A percentile compares a stretch with the other conserved stretches of the same genome.
These are phyloP conservation scores for Pachycephus smyrnensis DNA, from an alignment of 2,888 invertebrate species.

Conservation along the genomic window DNA sequence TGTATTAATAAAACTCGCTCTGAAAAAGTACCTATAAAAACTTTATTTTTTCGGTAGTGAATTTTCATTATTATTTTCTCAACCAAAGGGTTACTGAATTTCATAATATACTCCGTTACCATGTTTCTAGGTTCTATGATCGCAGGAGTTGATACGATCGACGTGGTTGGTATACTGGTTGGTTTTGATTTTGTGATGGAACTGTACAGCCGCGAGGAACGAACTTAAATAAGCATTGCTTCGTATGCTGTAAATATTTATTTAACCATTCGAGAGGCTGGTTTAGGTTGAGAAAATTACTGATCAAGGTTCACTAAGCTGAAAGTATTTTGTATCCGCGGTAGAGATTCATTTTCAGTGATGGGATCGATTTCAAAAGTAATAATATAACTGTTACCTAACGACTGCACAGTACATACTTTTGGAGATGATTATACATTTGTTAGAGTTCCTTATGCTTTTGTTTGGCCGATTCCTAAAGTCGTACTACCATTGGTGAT, in stretches of 20 bases:
- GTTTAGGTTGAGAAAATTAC: neutral
- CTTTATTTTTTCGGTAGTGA: no score
- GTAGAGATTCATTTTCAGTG: neutral
- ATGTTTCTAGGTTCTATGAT: neutral
- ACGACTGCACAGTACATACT: neutral
- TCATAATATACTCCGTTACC: neutral
- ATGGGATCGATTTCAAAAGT: neutral
- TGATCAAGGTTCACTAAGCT: neutral
- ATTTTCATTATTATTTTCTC: no score
- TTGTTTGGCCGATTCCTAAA: neutral
- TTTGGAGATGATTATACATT: neutral
- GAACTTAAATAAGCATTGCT: neutral
- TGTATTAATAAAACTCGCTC: neutral
- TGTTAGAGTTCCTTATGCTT: no score
- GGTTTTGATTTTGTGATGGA: neutral
- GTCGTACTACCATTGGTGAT: neutral
- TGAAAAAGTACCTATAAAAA: neutral
- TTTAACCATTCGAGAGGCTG: neutral
- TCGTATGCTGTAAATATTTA: neutral
- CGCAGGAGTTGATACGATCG: neutral
- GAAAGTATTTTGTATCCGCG: neutral
- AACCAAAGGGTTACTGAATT: neutral
- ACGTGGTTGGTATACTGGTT: neutral
- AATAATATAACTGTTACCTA: neutral
- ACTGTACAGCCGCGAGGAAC: neutral